Base-by-base conservation (phyloP, 1,140 invertebrate species). In the Ditylenchus dipsaci region DNA sequence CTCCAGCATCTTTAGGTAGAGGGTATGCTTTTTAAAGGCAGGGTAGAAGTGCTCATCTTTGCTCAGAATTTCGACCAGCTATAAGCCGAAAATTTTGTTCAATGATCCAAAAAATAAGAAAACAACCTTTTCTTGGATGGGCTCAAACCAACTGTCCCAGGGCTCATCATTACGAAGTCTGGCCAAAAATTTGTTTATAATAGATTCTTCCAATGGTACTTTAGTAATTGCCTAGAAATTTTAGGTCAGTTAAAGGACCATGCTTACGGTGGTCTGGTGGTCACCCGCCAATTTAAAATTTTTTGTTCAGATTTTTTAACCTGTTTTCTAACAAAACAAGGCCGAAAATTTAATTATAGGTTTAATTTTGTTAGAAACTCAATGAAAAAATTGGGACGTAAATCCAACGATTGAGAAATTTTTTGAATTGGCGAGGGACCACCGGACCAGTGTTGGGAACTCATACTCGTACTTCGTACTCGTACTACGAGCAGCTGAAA, bases 101-200 rank as follows among this genome's bases (percentile, higher is more conserved):
- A 38, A 38, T 5, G 33, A 5, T 38, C 33, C 33, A 3, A 38
- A 38, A 38, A 38, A 3, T 5, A 11, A 11, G 3, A 38, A 58
- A 30, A 8, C 49, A 76, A 86, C 86, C 78, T 84, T 84, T 19
- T 82, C 75, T 83, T 92, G 89, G 13, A 91, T 87, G 65, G 91
- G 89, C 83, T 94, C 91, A 85, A 95, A 95, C 87, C 91, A 91
- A 1, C 84, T 85, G 72, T 91, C 89, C 56, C 87, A 86, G 13
- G 89, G 80, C 64, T 80, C 76, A 73, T 87, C 84, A 68, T 86
- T 88, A 75, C 87, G 87, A 66, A 91, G 88, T 75, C 88, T 87
- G 63, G 86, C 84, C 23, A 89, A 76, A 42, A 91, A 84, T 76
- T 84, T 86, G 66, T 89, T 88, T 0, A 89, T 85, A 9, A 90